These are phyloP conservation scores for Madoqua kirkii DNA, from an alignment of 2,113 vertebrate species.

Conservation along the genomic window DNA sequence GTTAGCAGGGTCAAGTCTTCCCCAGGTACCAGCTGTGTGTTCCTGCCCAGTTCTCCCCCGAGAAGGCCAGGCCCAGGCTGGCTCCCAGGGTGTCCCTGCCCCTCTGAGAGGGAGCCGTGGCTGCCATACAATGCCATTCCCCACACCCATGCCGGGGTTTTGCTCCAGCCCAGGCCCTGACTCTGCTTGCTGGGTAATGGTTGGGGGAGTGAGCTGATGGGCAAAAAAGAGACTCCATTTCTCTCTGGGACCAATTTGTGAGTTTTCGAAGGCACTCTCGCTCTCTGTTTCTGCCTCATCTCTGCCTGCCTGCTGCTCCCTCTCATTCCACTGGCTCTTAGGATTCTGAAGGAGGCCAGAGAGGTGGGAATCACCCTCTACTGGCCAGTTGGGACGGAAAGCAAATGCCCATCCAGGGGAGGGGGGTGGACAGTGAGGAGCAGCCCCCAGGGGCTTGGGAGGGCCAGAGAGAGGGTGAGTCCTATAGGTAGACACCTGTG, in stretches of 20 bases:
- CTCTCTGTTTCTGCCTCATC: conserved; percentile 44
- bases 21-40: neutral
- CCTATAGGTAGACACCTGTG: neutral
- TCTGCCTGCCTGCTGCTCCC: conserved; percentile 48
- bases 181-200: conserved; percentile 43
- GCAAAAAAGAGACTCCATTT: conserved; percentile 68
- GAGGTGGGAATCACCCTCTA: conserved; percentile 22
- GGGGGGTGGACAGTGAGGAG: too few species aligned
- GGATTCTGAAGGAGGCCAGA: conserved; percentile 4
- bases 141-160: conserved; percentile 58
- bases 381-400: neutral
- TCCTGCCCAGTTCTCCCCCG: neutral
- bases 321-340: neutral
- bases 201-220: conserved; percentile 57
- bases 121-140: neutral
- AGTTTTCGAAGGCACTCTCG: conserved; percentile 43
- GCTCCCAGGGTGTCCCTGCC: neutral
- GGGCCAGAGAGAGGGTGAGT: neutral
- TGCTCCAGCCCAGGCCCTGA: conserved; percentile 35
- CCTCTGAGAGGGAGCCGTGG: neutral
- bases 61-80: neutral
- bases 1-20: too few species aligned
- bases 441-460: neutral
- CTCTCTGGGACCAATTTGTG: conserved; percentile 78
- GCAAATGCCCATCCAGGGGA: neutral